Evolutionary conservation across 2,113 vertebrate genomes (phyloP).

Genomic region (Thomomys bottae): DNA sequence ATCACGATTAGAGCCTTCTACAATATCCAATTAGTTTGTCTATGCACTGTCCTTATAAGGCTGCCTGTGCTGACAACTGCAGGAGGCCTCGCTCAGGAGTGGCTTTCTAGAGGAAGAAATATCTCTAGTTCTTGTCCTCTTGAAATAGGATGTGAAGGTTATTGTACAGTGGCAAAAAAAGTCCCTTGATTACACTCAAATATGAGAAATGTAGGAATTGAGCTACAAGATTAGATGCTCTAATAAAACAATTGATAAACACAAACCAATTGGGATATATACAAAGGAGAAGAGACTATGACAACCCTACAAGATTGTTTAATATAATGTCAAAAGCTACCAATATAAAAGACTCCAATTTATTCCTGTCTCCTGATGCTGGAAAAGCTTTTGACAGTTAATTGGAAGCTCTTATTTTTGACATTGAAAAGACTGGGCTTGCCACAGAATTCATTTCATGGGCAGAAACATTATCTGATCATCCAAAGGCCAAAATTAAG

Average conservation of each 20-base stretch:
- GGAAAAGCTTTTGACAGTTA: slow-evolving; percentile 78
- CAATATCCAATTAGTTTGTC: neutral
- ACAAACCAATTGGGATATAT: slow-evolving; percentile 46
- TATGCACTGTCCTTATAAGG: neutral
- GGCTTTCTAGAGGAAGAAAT: neutral
- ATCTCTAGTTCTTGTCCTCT: neutral
- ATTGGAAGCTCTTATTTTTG: slow-evolving; percentile 82
- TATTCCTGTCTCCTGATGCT: slow-evolving; percentile 72
- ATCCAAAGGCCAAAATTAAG: slow-evolving; percentile 79
- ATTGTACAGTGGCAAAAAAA: neutral
- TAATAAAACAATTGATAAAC: slow-evolving; percentile 71
- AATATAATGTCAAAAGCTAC: slow-evolving; percentile 79
- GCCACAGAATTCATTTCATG: slow-evolving; percentile 74
- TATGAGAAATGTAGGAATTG: slow-evolving; percentile 52
- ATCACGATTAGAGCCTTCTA: slow-evolving; percentile 45
- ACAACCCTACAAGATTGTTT: slow-evolving; percentile 72
- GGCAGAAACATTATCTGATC: slow-evolving; percentile 78
- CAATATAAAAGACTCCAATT: slow-evolving; percentile 75
- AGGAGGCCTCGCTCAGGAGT: neutral
- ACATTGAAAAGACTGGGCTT: slow-evolving; percentile 71
- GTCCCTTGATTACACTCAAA: slow-evolving; percentile 44
- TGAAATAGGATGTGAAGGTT: slow-evolving; percentile 33
- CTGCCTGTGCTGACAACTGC: neutral
- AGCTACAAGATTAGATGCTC: slow-evolving; percentile 52
- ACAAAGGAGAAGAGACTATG: slow-evolving; percentile 63